Conservation (phyloP, 2,888 invertebrate genomes). For the Ethmia dodecea region DNA sequence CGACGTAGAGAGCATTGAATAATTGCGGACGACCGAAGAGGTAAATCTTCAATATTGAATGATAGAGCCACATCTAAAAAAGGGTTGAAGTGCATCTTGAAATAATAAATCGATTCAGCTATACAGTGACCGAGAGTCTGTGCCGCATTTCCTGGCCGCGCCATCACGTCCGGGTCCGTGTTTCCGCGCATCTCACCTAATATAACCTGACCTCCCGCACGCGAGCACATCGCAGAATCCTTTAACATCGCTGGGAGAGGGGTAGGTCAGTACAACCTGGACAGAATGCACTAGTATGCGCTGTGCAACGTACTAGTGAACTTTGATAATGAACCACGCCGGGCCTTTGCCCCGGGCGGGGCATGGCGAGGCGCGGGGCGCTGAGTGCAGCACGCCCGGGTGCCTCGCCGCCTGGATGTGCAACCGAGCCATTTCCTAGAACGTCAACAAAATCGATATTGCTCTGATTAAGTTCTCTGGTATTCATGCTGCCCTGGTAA, state of each 20-base stretch:
- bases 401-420: conserved; percentile 42
- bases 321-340: conserved; percentile 75
- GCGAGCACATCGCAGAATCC: conserved; percentile 11
- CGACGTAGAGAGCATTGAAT: no score
- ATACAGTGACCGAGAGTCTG: not conserved
- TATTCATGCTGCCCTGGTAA: conserved; percentile 20
- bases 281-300: conserved; percentile 6
- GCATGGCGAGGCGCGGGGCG: conserved; percentile 27
- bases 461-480: no score
- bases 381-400: conserved; percentile 14
- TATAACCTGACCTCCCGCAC: conserved; percentile 36
- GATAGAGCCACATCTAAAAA: no score
- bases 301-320: conserved; percentile 70
- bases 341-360: conserved; percentile 53
- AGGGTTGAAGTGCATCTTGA: not conserved
- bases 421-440: conserved; percentile 49
- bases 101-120: not conserved
- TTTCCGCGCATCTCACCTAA: conserved; percentile 46
- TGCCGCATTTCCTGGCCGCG: conserved; percentile 49
- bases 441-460: no score
- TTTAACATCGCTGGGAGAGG: conserved; percentile 21
- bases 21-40: no score
- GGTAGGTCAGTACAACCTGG: conserved; percentile 35
- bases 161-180: conserved; percentile 52
- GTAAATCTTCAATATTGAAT: not conserved